Percentiles rank a stretch among this genome's conserved stretches.
phyloP scores from a whole-genome alignment of 2,888 invertebrate species.

The Tetranychus piercei region DNA sequence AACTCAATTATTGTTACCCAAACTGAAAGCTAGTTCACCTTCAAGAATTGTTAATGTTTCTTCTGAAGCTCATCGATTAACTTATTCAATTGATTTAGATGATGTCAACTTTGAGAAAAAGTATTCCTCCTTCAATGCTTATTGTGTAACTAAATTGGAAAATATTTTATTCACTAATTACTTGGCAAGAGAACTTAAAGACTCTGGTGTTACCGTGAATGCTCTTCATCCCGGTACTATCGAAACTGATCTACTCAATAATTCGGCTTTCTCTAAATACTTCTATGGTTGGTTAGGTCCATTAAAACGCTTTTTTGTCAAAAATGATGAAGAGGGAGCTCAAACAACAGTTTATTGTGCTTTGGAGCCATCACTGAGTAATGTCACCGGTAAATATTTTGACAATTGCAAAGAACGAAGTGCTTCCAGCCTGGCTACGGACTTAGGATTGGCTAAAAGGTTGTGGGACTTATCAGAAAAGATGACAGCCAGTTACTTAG shows the following conservation, averaged over 20 bases:
- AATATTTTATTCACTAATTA: slow-evolving; percentile 23
- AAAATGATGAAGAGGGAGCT: slow-evolving; percentile 23
- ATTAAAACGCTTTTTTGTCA: slow-evolving; percentile 20
- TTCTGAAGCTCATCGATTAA: slow-evolving; percentile 26
- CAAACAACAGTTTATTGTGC: slow-evolving; percentile 24
- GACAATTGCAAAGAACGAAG: not conserved
- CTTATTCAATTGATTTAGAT: slow-evolving; percentile 25
- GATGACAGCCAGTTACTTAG: not conserved
- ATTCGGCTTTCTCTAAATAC: not conserved
- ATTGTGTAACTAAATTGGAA: slow-evolving; percentile 23
- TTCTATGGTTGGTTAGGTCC: slow-evolving; percentile 6
- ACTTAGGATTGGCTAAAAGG: not conserved
- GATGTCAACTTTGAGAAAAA: slow-evolving; percentile 24
- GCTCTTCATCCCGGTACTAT: slow-evolving; percentile 23
- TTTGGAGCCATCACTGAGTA: not conserved
- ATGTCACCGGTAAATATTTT: not conserved
- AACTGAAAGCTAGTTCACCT: slow-evolving; percentile 21
- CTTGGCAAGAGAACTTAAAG: slow-evolving; percentile 16
- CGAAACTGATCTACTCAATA: not conserved
- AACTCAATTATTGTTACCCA: slow-evolving; percentile 53
- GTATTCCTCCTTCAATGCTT: slow-evolving; percentile 5
- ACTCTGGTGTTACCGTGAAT: slow-evolving; percentile 18
- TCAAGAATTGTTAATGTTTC: slow-evolving; percentile 28
- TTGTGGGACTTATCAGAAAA: not conserved
- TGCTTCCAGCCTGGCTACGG: not conserved